Conservation (phyloP, 2,888 invertebrate species). For the Carabus problematicus region DNA sequence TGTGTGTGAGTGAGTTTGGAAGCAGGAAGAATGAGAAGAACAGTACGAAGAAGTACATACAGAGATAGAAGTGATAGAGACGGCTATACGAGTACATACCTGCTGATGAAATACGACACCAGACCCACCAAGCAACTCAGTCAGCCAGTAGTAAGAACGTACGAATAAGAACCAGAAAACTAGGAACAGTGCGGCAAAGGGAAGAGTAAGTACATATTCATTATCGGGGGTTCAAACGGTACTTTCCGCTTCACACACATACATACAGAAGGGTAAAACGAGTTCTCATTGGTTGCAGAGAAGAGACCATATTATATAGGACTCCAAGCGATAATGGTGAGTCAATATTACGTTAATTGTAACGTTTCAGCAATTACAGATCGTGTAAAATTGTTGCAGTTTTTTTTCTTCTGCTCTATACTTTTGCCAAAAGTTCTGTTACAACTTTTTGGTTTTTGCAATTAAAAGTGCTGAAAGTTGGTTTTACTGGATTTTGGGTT, state of each 20-base stretch:
- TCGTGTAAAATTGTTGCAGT: conserved; percentile 28
- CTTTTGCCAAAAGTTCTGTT: too few relatives aligned
- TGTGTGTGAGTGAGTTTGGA: background rate
- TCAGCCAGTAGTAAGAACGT: conserved; percentile 6
- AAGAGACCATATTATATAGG: background rate
- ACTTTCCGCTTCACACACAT: conserved; percentile 5
- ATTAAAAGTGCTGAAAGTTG: conserved; percentile 28
- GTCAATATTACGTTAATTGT: conserved; percentile 37
- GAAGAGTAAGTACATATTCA: conserved; percentile 36
- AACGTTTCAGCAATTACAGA: conserved; percentile 34
- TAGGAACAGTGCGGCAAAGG: conserved; percentile 6
- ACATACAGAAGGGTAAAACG: conserved; percentile 15
- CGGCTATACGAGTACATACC: conserved; percentile 17
- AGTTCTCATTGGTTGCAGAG: conserved; percentile 1
- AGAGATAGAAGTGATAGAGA: background rate
- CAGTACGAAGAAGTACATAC: background rate
- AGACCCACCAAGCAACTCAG: background rate
- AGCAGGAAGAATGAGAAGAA: conserved; percentile 2
- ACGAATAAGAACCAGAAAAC: conserved; percentile 31
- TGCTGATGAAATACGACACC: conserved; percentile 38
- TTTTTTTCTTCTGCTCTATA: background rate
- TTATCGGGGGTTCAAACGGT: conserved; percentile 36
- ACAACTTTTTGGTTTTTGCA: background rate
- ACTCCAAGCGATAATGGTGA: conserved; percentile 20
- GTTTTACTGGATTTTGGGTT: too few relatives aligned